A percentile compares a stretch with the other conserved stretches of the same genome.
These are phyloP conservation scores for Notarius quadriscutis DNA, from an alignment of 2,113 vertebrate genomes.

Conservation along the genomic window DNA sequence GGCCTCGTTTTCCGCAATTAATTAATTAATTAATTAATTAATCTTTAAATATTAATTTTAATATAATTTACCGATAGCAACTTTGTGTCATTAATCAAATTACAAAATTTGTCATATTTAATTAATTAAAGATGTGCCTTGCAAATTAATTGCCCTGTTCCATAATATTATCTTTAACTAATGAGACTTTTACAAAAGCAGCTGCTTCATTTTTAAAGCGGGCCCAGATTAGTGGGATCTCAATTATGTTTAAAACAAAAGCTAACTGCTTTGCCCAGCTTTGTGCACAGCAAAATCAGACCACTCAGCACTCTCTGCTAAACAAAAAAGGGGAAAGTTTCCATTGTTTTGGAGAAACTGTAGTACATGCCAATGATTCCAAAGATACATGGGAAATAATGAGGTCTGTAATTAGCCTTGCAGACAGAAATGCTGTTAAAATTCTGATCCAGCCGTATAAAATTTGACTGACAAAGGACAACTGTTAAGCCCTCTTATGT, in stretches of 20 bases:
- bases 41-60: constrained; percentile 82
- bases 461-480: constrained; percentile 58
- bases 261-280: constrained; percentile 67
- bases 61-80: constrained; percentile 84
- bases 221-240: constrained; percentile 77
- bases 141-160: constrained; percentile 77
- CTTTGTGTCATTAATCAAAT: constrained; percentile 87
- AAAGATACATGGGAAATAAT: constrained; percentile 80
- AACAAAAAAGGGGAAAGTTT: constrained; percentile 77
- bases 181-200: constrained; percentile 74
- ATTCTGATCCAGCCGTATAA: constrained; percentile 63
- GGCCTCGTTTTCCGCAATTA: constrained; percentile 75
- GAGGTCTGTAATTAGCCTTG: constrained; percentile 73
- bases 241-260: constrained; percentile 82
- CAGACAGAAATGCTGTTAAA: constrained; percentile 67
- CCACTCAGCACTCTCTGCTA: constrained; percentile 74
- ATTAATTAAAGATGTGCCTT: constrained; percentile 75
- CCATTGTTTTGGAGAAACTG: constrained; percentile 76
- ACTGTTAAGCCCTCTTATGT: constrained; percentile 10
- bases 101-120: constrained; percentile 75
- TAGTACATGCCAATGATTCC: constrained; percentile 78
- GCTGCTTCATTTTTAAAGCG: constrained; percentile 67
- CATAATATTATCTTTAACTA: constrained; percentile 82
- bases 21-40: constrained; percentile 62
- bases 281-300: constrained; percentile 66